Percentiles rank a stretch among this genome's conserved stretches.
These are phyloP conservation scores for Athripsodes cinereus DNA, from an alignment of 2,888 invertebrate species.

Conservation along the genomic window DNA sequence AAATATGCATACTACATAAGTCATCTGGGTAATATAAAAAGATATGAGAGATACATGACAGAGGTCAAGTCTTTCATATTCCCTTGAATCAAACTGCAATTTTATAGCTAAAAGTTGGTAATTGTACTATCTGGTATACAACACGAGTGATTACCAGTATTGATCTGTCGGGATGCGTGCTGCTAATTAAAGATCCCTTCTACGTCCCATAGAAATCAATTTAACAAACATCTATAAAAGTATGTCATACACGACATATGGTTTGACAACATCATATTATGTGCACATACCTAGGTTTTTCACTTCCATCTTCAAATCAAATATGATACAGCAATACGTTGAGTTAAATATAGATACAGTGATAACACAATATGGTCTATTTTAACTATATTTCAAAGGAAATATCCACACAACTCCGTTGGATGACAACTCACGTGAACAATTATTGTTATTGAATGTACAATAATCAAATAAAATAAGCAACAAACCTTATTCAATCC, in stretches of 20 bases:
- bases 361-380: constrained; percentile 13
- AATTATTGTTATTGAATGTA: constrained; percentile 1
- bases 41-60: too few species aligned
- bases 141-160: too few species aligned
- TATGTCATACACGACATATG: constrained; percentile 18
- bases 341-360: constrained; percentile 1
- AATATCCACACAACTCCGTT: constrained; percentile 8
- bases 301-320: too few species aligned
- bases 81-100: too few species aligned
- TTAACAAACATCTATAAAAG: constrained; percentile 1
- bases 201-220: too few species aligned
- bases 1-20: too few species aligned
- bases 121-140: not conserved
- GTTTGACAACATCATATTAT: constrained; percentile 5
- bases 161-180: too few species aligned
- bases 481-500: constrained; percentile 13
- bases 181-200: too few species aligned
- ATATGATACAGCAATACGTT: too few species aligned
- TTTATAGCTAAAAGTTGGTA: too few species aligned
- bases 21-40: too few species aligned
- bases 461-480: constrained; percentile 11
- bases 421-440: constrained; percentile 16
- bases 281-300: not conserved
- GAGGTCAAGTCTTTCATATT: too few species aligned
- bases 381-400: constrained; percentile 11